A percentile compares a stretch with the other conserved stretches of the same genome.
Conservation (phyloP, 2,797 vertebrate species). For the Hozukius guyotensis region DNA sequence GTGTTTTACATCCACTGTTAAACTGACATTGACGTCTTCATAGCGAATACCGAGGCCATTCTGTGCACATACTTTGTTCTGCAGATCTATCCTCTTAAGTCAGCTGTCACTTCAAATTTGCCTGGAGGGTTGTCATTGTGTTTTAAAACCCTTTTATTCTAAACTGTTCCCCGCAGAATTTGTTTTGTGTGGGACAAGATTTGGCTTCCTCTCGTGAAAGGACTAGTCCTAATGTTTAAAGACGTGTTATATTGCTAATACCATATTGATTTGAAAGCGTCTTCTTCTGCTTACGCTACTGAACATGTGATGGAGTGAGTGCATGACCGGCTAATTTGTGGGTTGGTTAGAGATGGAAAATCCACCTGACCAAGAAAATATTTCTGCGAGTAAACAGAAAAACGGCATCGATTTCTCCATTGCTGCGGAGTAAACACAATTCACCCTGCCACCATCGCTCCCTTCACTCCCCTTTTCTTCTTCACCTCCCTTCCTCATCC, state of each 20-base stretch:
- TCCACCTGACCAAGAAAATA: slow-evolving; percentile 38
- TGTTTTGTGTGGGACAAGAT: slow-evolving; percentile 24
- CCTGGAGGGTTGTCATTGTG: slow-evolving; percentile 17
- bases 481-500: slow-evolving; percentile 6
- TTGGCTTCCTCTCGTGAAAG: slow-evolving; percentile 17
- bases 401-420: slow-evolving; percentile 58
- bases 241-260: slow-evolving; percentile 56
- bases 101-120: slow-evolving; percentile 51
- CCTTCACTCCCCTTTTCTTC: slow-evolving; percentile 52
- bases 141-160: slow-evolving; percentile 42
- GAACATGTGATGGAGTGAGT: slow-evolving; percentile 35
- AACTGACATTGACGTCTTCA: slow-evolving; percentile 58
- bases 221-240: slow-evolving; percentile 33
- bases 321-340: slow-evolving; percentile 40
- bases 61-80: slow-evolving; percentile 27
- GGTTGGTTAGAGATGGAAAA: slow-evolving; percentile 40
- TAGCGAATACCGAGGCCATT: slow-evolving; percentile 22
- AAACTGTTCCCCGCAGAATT: slow-evolving; percentile 18
- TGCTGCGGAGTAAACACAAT: slow-evolving; percentile 65
- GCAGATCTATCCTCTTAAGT: slow-evolving; percentile 45
- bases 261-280: slow-evolving; percentile 57
- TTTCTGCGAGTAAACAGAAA: slow-evolving; percentile 53
- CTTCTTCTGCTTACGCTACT: slow-evolving; percentile 26
- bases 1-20: slow-evolving; percentile 43
- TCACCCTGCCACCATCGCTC: slow-evolving; percentile 44